Percentiles rank a stretch among this genome's conserved stretches.
phyloP scores from a whole-genome alignment of 2,888 invertebrate species.

The Drosophila tripunctata region DNA sequence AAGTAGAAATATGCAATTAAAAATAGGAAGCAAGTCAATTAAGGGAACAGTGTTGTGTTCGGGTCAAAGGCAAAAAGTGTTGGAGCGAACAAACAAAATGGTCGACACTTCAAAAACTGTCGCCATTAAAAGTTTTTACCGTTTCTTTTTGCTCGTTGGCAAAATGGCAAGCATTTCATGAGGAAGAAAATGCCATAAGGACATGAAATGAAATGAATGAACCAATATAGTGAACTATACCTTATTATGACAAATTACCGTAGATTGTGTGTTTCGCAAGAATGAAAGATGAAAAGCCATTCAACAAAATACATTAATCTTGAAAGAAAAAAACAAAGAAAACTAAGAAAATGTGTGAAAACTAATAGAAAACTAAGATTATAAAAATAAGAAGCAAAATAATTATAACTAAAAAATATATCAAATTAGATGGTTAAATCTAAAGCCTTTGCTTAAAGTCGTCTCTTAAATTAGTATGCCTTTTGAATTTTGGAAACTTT shows the following conservation, averaged over 20 bases:
- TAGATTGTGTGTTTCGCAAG: slow-evolving; percentile 1
- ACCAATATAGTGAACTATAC: slow-evolving; percentile 62
- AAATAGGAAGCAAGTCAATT: slow-evolving; percentile 59
- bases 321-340: slow-evolving; percentile 8
- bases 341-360: no score
- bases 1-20: slow-evolving; percentile 51
- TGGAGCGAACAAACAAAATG: slow-evolving; percentile 34
- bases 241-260: slow-evolving; percentile 63
- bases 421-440: no score
- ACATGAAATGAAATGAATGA: no score
- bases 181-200: slow-evolving; percentile 9
- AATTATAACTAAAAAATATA: no score
- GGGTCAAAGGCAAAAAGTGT: slow-evolving; percentile 26
- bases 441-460: neutral
- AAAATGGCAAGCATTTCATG: slow-evolving; percentile 25
- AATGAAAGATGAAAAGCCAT: neutral
- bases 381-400: no score
- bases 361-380: no score
- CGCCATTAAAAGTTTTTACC: slow-evolving; percentile 44
- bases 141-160: slow-evolving; percentile 12
- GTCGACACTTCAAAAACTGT: slow-evolving; percentile 39
- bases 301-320: slow-evolving; percentile 51
- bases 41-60: slow-evolving; percentile 16
- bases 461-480: neutral
- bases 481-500: slow-evolving; percentile 1